A percentile compares a stretch with the other conserved stretches of the same genome.
These are phyloP conservation scores for Conus canariensis DNA, from an alignment of 2,888 invertebrate species.

Conservation along the genomic window DNA sequence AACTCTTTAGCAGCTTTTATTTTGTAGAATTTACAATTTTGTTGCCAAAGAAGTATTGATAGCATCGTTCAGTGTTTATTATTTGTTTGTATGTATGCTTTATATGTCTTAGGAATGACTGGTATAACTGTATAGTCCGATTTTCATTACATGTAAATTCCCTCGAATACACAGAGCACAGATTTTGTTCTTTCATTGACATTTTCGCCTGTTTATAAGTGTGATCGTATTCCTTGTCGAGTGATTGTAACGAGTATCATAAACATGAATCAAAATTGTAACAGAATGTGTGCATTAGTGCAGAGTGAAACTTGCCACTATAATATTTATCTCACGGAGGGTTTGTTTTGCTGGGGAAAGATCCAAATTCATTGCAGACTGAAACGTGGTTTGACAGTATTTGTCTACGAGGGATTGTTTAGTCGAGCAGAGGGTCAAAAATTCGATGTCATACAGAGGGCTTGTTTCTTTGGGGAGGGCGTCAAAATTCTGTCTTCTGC, in stretches of 20 bases:
- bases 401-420: too few relatives aligned
- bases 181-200: neutral
- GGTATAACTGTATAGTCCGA: constrained; percentile 5
- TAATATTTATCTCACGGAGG: neutral
- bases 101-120: constrained; percentile 1
- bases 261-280: neutral
- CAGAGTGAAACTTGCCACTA: neutral
- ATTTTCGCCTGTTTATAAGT: too few relatives aligned
- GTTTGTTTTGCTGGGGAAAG: too few relatives aligned
- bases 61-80: neutral
- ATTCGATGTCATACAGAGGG: too few relatives aligned
- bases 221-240: too few relatives aligned
- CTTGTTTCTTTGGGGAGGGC: neutral
- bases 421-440: too few relatives aligned
- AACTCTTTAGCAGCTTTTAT: neutral
- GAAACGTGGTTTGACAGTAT: too few relatives aligned
- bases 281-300: too few relatives aligned
- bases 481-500: neutral
- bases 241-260: too few relatives aligned
- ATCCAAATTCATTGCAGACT: too few relatives aligned
- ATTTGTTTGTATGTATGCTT: constrained; percentile 18
- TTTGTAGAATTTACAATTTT: constrained; percentile 1
- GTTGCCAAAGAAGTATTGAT: neutral
- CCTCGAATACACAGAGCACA: neutral
- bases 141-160: neutral